Evolutionary conservation across 2,113 vertebrate species (phyloP).

Genomic region (Glaucidium brasilianum): DNA sequence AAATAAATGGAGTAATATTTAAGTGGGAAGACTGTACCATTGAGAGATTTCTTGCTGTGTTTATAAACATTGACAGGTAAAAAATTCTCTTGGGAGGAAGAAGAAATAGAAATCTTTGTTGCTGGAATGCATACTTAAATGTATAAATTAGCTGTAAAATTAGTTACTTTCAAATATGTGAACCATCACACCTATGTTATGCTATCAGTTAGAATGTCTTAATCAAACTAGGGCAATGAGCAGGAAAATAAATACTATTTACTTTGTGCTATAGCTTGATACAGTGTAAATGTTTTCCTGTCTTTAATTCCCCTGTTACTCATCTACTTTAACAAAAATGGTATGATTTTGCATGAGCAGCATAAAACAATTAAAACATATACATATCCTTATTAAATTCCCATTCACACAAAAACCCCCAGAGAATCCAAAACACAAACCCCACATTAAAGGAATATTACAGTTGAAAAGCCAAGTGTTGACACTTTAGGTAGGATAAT

Average conservation of each 20-base stretch:
- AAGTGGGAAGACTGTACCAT: background rate
- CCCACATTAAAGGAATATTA: background rate
- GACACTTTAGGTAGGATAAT: background rate
- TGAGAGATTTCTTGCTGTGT: background rate
- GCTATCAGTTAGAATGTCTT: background rate
- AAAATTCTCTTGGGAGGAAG: background rate
- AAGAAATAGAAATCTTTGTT: background rate
- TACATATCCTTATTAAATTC: background rate
- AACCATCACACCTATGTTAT: background rate
- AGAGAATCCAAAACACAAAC: background rate
- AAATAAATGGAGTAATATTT: background rate
- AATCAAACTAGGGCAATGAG: background rate
- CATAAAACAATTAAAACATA: background rate
- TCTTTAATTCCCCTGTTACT: background rate
- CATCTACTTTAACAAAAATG: background rate
- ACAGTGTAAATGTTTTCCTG: background rate
- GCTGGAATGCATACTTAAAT: background rate
- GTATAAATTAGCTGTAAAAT: background rate
- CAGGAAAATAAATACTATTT: background rate
- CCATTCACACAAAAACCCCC: background rate
- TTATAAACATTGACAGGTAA: background rate
- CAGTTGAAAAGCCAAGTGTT: background rate
- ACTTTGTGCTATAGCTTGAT: background rate
- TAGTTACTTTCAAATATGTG: background rate
- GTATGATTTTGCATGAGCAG: background rate